A percentile compares a stretch with the other conserved stretches of the same genome.
Conservation (phyloP, 2,888 invertebrate species). For the Geotrupes spiniger region DNA sequence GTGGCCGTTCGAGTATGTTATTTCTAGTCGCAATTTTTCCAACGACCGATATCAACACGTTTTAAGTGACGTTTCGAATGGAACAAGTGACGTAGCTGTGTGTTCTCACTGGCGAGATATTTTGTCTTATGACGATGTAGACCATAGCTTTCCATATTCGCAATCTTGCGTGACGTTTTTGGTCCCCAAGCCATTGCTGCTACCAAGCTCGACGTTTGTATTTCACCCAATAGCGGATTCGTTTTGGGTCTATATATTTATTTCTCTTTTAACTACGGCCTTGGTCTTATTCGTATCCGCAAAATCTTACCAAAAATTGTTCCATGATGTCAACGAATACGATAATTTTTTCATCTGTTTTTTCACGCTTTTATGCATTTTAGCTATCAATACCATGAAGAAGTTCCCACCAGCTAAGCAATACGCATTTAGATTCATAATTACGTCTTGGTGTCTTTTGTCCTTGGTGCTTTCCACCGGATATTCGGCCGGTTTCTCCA, state of each 20-base stretch:
- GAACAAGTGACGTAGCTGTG: slow-evolving; percentile 27
- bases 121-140: slow-evolving; percentile 13
- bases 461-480: slow-evolving; percentile 24
- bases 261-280: not conserved
- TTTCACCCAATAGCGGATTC: slow-evolving; percentile 30
- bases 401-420: slow-evolving; percentile 10
- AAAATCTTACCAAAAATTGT: not conserved
- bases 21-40: slow-evolving; percentile 8
- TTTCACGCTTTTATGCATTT: not conserved
- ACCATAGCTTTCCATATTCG: slow-evolving; percentile 28
- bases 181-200: slow-evolving; percentile 34
- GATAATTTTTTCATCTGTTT: not conserved
- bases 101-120: slow-evolving; percentile 33
- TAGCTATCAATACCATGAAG: not conserved
- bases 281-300: not conserved
- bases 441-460: slow-evolving; percentile 21
- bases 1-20: slow-evolving; percentile 25
- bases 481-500: slow-evolving; percentile 31
- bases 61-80: slow-evolving; percentile 20
- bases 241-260: not conserved
- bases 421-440: slow-evolving; percentile 13
- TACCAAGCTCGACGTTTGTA: slow-evolving; percentile 31
- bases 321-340: not conserved
- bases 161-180: slow-evolving; percentile 35
- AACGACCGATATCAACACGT: slow-evolving; percentile 24